Conservation (phyloP, 2,888 invertebrate genomes). For the Tanytarsus gracilentus region DNA sequence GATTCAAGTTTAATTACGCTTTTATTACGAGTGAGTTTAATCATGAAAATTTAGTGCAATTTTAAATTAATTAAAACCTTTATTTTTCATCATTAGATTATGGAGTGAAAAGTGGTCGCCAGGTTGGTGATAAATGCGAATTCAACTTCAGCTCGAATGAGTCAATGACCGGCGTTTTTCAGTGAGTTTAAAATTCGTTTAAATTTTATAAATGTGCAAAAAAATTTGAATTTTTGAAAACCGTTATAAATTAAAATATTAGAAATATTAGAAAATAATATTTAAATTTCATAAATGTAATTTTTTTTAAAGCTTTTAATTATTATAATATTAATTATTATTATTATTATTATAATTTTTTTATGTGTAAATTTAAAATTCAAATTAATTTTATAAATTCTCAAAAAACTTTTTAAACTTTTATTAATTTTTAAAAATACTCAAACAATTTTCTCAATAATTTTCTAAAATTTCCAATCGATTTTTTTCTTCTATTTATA, state of each 20-base stretch:
- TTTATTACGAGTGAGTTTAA: conserved; percentile 72
- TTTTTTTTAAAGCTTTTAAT: too few relatives aligned
- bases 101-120: conserved; percentile 66
- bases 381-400: neutral
- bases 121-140: conserved; percentile 62
- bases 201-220: neutral
- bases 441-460: neutral
- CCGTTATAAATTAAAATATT: too few relatives aligned
- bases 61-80: neutral
- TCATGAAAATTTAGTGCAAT: neutral
- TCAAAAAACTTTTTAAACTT: too few relatives aligned
- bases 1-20: conserved; percentile 72
- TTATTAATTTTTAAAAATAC: too few relatives aligned
- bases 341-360: too few relatives aligned
- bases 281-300: too few relatives aligned
- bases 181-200: neutral
- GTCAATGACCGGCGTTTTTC: conserved; percentile 58
- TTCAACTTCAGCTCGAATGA: conserved; percentile 75
- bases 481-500: conserved; percentile 33
- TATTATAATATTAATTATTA: too few relatives aligned
- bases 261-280: too few relatives aligned
- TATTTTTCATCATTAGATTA: conserved; percentile 54
- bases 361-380: conserved; percentile 34
- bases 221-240: too few relatives aligned
- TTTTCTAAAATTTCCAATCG: neutral